These are phyloP conservation scores for Mycetomoellerius zeteki DNA, from an alignment of 1,140 invertebrate genomes.

Conservation along the genomic window DNA sequence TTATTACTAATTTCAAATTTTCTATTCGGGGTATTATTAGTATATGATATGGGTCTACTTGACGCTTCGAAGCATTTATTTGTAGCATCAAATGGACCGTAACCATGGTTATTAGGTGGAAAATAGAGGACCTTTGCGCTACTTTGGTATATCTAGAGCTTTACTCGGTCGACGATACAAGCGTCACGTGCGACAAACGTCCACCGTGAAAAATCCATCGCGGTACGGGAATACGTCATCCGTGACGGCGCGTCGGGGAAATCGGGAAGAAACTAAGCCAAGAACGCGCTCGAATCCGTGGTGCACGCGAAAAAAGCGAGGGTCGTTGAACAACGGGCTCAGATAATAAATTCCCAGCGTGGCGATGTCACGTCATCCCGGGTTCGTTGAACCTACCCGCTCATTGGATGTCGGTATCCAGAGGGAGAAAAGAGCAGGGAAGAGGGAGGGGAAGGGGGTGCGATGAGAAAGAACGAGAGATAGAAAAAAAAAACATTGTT, in stretches of 20 bases:
- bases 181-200: slow-evolving; percentile 23
- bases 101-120: no score
- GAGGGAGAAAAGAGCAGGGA: slow-evolving; percentile 59
- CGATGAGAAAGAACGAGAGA: slow-evolving; percentile 35
- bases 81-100: no score
- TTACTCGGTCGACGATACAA: slow-evolving; percentile 5
- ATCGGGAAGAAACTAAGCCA: slow-evolving; percentile 68
- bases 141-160: no score
- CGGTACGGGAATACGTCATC: slow-evolving; percentile 33
- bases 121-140: no score
- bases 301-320: slow-evolving; percentile 64
- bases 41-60: no score
- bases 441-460: slow-evolving; percentile 14
- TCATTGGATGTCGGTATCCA: slow-evolving; percentile 65
- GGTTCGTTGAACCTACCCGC: slow-evolving; percentile 75
- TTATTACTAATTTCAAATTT: no score
- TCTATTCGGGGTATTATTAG: no score
- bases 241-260: slow-evolving; percentile 43
- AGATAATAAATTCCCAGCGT: slow-evolving; percentile 82
- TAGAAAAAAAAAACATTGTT: slow-evolving; percentile 27
- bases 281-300: slow-evolving; percentile 39
- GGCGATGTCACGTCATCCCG: slow-evolving; percentile 79
- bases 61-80: no score
- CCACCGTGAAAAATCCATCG: slow-evolving; percentile 36
- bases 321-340: slow-evolving; percentile 75